Conservation (phyloP, 2,113 vertebrate species). For the Microtus oregoni region DNA sequence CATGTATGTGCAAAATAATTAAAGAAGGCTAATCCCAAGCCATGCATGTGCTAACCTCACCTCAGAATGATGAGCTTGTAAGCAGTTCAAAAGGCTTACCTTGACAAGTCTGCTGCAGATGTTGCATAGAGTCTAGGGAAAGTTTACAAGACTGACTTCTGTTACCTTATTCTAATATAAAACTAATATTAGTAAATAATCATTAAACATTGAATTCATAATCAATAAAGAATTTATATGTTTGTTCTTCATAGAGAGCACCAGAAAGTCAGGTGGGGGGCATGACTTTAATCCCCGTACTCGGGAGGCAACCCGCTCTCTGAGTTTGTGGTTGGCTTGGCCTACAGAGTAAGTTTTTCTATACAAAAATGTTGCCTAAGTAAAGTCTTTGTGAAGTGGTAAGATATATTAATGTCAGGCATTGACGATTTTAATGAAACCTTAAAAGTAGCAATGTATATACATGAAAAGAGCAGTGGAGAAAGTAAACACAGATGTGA, state of each 20-base stretch:
- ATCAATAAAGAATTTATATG: background rate
- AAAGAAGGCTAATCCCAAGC: background rate
- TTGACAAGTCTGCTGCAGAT: constrained; percentile 8
- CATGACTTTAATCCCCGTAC: background rate
- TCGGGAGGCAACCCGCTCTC: background rate
- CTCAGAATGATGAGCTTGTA: background rate
- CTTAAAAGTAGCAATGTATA: background rate
- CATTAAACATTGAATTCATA: background rate
- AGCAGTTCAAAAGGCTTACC: background rate
- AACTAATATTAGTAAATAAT: constrained; percentile 55
- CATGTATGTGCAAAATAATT: background rate
- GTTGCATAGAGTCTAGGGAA: background rate
- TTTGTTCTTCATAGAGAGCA: constrained; percentile 43
- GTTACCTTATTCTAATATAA: constrained; percentile 13
- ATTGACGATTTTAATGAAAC: background rate
- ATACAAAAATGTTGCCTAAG: constrained; percentile 5
- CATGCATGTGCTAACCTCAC: background rate
- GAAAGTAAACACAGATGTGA: constrained; percentile 19
- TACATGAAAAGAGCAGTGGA: background rate
- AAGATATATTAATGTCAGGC: background rate
- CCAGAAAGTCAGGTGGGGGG: background rate
- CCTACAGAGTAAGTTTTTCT: background rate
- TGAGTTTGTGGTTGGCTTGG: background rate
- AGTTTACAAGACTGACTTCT: constrained; percentile 27
- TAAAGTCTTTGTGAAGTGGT: background rate